Evolutionary conservation across 1,140 invertebrate genomes (phyloP).

Genomic region (Drosophila miranda): DNA sequence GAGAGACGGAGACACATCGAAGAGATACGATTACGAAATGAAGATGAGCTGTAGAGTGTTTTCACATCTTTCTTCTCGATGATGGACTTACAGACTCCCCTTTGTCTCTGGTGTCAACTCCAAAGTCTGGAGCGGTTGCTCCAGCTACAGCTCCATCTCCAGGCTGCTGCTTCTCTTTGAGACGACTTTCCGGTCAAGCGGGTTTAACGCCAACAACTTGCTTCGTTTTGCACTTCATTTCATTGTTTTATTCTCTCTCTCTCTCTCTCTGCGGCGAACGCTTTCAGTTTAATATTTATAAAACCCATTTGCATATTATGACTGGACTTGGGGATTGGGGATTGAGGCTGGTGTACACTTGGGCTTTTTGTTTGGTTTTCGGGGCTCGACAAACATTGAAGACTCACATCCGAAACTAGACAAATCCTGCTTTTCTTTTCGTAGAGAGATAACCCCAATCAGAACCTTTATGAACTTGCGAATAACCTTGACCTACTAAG

Average conservation of each 20-base stretch:
- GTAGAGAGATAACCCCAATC: neutral
- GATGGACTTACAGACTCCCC: neutral
- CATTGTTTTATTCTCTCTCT: slow-evolving; percentile 5
- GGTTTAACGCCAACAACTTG: slow-evolving; percentile 40
- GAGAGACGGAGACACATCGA: neutral
- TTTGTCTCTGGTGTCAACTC: slow-evolving; percentile 12
- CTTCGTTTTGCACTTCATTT: slow-evolving; percentile 9
- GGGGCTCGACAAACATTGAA: neutral
- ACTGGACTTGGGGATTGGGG: slow-evolving; percentile 5
- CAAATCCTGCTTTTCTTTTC: neutral
- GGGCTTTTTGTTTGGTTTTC: neutral
- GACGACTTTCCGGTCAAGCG: slow-evolving; percentile 59
- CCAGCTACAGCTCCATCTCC: too few species aligned
- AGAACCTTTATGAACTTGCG: slow-evolving; percentile 6
- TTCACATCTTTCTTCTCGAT: slow-evolving; percentile 17
- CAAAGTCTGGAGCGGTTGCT: slow-evolving; percentile 7
- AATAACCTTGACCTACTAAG: slow-evolving; percentile 42
- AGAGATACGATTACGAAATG: too few species aligned
- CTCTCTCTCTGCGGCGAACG: slow-evolving; percentile 2
- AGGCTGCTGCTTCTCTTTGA: slow-evolving; percentile 13
- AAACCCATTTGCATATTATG: slow-evolving; percentile 61
- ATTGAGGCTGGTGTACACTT: too few species aligned
- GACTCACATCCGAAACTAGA: neutral
- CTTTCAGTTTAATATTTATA: slow-evolving; percentile 64
- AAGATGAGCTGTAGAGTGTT: neutral